A percentile compares a stretch with the other conserved stretches of the same genome.
Evolutionary conservation across 2,113 vertebrate species (phyloP).

Genomic region (Galbula dea): DNA sequence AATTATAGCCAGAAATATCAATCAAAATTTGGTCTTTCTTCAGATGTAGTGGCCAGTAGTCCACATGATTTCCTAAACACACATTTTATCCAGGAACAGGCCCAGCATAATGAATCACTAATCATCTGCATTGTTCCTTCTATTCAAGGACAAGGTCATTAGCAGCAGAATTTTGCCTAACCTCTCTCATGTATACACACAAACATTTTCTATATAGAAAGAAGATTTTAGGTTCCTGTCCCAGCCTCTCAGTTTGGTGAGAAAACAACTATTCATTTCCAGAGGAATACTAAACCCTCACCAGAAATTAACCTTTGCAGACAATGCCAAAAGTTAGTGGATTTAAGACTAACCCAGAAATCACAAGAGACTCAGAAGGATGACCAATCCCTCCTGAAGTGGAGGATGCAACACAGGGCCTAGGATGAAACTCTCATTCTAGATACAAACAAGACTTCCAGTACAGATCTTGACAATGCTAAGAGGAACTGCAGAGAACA

Average conservation of each 20-base stretch:
- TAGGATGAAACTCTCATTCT: not conserved
- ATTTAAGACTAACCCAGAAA: not conserved
- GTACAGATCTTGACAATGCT: not conserved
- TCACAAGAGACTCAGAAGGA: not conserved
- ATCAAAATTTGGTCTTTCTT: not conserved
- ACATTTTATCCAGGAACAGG: not conserved
- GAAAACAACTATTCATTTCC: not conserved
- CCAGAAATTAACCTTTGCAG: not conserved
- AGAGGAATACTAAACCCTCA: not conserved
- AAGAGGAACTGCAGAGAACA: not conserved
- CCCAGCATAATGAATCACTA: not conserved
- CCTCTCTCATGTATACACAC: not conserved
- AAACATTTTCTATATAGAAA: not conserved
- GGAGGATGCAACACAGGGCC: not conserved
- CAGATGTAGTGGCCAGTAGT: not conserved
- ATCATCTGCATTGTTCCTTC: not conserved
- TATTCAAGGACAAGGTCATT: not conserved
- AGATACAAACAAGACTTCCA: not conserved
- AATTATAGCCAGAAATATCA: not conserved
- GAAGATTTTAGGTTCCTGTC: not conserved
- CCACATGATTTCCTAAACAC: not conserved
- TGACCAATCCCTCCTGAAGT: not conserved
- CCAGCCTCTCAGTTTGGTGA: not conserved
- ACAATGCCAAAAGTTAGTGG: not conserved
- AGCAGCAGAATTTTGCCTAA: not conserved